phyloP scores from a whole-genome alignment of 2,888 invertebrate genomes.

The Ophion ellenae region DNA sequence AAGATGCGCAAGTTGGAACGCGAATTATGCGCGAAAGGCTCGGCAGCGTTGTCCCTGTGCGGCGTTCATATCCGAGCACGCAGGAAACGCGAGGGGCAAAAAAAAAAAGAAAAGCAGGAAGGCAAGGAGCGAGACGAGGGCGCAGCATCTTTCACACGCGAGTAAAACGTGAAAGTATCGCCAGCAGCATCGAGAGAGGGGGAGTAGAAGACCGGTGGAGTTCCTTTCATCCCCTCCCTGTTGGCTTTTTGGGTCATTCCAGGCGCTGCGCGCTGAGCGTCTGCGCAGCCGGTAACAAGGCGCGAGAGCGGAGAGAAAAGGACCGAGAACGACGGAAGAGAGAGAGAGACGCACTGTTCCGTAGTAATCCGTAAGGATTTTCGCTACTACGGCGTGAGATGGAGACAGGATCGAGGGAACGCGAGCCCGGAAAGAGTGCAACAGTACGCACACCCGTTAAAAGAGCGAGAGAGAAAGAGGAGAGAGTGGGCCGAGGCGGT shows the following conservation, averaged over 20 bases:
- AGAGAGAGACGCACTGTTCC: slow-evolving; percentile 27
- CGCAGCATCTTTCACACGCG: slow-evolving; percentile 60
- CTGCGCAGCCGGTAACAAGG: slow-evolving; percentile 43
- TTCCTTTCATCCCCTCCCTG: slow-evolving; percentile 39
- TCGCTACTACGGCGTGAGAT: slow-evolving; percentile 51
- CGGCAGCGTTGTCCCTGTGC: not conserved
- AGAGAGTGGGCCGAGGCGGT: slow-evolving; percentile 12
- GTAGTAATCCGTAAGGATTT: slow-evolving; percentile 54
- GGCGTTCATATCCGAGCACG: slow-evolving; percentile 5
- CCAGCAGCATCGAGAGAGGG: slow-evolving; percentile 4
- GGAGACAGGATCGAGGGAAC: slow-evolving; percentile 34
- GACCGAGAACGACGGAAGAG: not conserved
- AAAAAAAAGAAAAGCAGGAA: slow-evolving; percentile 38
- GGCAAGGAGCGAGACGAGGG: slow-evolving; percentile 66
- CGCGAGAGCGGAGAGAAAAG: slow-evolving; percentile 27
- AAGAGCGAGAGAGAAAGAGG: slow-evolving; percentile 22
- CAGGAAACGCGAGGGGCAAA: slow-evolving; percentile 43
- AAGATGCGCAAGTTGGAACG: not conserved
- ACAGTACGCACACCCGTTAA: slow-evolving; percentile 60
- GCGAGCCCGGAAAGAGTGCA: slow-evolving; percentile 49
- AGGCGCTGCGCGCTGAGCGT: slow-evolving; percentile 48
- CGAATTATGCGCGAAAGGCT: not conserved
- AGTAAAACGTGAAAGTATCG: slow-evolving; percentile 63
- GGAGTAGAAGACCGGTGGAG: not conserved
- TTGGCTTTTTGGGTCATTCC: slow-evolving; percentile 66